Percentiles rank a stretch among this genome's conserved stretches.
phyloP scores from a whole-genome alignment of 2,113 vertebrate species.

The Trachemys scripta region DNA sequence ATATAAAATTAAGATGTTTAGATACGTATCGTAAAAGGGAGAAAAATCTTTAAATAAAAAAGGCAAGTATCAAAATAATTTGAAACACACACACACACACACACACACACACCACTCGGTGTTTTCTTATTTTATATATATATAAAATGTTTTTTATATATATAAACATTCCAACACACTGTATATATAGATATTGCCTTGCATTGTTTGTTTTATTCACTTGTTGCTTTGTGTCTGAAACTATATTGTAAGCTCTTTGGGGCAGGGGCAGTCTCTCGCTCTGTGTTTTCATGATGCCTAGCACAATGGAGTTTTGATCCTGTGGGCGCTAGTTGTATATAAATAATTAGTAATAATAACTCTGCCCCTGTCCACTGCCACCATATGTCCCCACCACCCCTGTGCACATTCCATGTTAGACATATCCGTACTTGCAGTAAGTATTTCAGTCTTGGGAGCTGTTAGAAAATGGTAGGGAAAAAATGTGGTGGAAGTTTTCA shows the following conservation, averaged over 20 bases:
- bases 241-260: neutral
- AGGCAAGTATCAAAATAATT: neutral
- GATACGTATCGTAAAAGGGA: neutral
- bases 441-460: neutral
- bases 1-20: neutral
- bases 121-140: neutral
- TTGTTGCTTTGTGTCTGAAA: neutral
- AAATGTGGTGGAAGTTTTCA: neutral
- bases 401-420: neutral
- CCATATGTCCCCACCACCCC: neutral
- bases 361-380: neutral
- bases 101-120: neutral
- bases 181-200: neutral
- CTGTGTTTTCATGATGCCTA: neutral
- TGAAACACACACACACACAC: no score
- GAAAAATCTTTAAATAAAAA: neutral
- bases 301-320: neutral
- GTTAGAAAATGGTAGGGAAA: accelerated
- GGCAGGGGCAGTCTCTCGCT: neutral
- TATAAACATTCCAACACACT: neutral
- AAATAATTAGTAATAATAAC: neutral
- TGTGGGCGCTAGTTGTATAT: neutral
- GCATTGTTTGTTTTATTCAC: neutral
- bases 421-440: neutral
- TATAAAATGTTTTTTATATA: no score